Evolutionary conservation across 2,113 vertebrate species (phyloP), one percentile per base, ranked within the genome.

Genomic region (Nycticebus coucang): DNA sequence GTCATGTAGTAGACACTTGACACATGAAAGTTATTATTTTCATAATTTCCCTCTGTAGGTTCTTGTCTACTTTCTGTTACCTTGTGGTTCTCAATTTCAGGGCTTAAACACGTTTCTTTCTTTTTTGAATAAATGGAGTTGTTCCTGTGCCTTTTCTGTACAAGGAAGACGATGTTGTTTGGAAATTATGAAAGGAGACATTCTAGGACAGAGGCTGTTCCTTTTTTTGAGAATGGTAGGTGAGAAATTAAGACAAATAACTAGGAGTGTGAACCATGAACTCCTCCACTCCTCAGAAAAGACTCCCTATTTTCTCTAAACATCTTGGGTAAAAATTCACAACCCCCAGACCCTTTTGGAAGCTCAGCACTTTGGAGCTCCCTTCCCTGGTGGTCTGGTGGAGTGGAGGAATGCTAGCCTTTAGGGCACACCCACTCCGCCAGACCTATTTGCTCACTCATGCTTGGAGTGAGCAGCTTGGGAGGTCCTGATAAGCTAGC

Each of bases 401-500:
- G 28, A 96, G 93, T 75, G 94, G 89, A 95, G 97, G 97, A 97
- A 97, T 97, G 93, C 96, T 92, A 97, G 95, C 89, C 97, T 97
- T 89, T 94, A 96, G 96, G 96, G 97, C 91, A 91, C 91, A 81
- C 14, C 3, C 91, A 91, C 91, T 78, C 14, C 3, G 94, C 96
- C 97, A 97, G 97, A 96, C 95, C 75, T 95, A 91, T 95, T 84
- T 96, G 92, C 97, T 97, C 82, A 87, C 95, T 97, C 93, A 55
- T 1, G 71, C 83, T 77, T 24, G 53, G 62, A 75, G 92, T 18
- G 79, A 95, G 64, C 95, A 69, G 86, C 4, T 2, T 97, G 96
- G 96, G 97, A 97, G 97, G 96, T 97, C 95, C 71, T 96, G 97
- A 97, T 95, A 97, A 97, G 88, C 91, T 71, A 71, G 80, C 80